These are phyloP conservation scores for Agrilus mali DNA, from an alignment of 2,888 invertebrate species.

Conservation along the genomic window DNA sequence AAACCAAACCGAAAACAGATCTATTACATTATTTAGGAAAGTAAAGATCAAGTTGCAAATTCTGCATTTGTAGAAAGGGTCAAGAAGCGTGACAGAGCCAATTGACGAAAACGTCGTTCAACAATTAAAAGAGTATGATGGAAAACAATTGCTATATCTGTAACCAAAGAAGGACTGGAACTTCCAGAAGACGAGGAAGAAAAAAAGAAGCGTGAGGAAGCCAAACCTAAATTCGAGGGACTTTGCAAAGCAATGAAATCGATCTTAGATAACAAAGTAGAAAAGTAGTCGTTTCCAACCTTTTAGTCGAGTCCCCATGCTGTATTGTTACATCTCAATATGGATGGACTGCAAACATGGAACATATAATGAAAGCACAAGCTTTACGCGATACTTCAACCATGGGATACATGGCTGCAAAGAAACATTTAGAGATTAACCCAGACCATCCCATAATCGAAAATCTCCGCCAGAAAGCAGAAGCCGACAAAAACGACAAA, in stretches of 20 bases:
- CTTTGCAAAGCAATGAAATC: conserved; percentile 90
- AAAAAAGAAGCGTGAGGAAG: conserved; percentile 93
- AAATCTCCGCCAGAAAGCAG: conserved; percentile 79
- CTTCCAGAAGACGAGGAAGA: conserved; percentile 95
- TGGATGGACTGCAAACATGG: conserved; percentile 99
- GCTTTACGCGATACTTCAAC: conserved; percentile 95
- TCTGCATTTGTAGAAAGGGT: conserved; percentile 97
- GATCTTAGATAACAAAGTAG: conserved; percentile 94
- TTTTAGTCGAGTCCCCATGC: conserved; percentile 94
- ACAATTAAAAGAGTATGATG: conserved; percentile 96
- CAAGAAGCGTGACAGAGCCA: conserved; percentile 97
- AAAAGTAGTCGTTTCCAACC: conserved; percentile 96
- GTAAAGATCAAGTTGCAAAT: conserved; percentile 67
- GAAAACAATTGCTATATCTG: conserved; percentile 89
- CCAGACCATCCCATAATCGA: conserved; percentile 91
- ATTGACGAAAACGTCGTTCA: conserved; percentile 99
- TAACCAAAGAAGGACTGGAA: conserved; percentile 96
- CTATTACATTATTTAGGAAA: conserved; percentile 95
- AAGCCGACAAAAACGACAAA: conserved; percentile 95
- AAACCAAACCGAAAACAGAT: conserved; percentile 97
- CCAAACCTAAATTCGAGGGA: conserved; percentile 62
- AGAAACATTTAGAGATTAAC: too few relatives aligned
- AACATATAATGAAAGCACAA: conserved; percentile 99
- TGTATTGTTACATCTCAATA: conserved; percentile 98
- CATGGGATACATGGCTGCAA: conserved; percentile 97